Conservation (phyloP, 2,797 vertebrate genomes). For the Chaetophractus vellerosus region DNA sequence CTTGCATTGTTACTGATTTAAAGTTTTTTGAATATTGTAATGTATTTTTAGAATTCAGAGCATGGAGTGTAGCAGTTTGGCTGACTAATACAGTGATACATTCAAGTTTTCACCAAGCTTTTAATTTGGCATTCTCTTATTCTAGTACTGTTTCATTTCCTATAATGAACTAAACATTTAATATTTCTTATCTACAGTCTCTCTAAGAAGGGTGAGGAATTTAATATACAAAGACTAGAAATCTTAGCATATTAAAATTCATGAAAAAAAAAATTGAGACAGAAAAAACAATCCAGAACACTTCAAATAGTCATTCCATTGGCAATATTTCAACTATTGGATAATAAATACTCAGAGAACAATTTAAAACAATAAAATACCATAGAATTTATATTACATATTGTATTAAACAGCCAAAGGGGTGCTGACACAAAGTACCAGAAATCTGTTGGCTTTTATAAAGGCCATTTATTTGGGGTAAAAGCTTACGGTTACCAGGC, state of each 20-base stretch:
- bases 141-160: slow-evolving; percentile 26
- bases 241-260: slow-evolving; percentile 63
- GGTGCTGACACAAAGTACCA: too few species aligned
- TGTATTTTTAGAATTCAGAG: too few species aligned
- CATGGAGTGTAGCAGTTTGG: too few species aligned
- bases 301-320: neutral
- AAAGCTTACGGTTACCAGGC: too few species aligned
- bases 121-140: slow-evolving; percentile 56
- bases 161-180: slow-evolving; percentile 54
- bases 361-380: slow-evolving; percentile 22
- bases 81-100: neutral
- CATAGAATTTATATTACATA: too few species aligned
- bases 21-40: too few species aligned
- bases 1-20: too few species aligned
- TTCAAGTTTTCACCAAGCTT: slow-evolving; percentile 44
- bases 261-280: slow-evolving; percentile 14
- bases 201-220: slow-evolving; percentile 59
- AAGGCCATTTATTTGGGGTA: too few species aligned
- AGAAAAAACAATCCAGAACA: slow-evolving; percentile 3
- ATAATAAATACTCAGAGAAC: slow-evolving; percentile 52
- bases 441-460: too few species aligned
- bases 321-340: slow-evolving; percentile 29
- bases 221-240: slow-evolving; percentile 59
- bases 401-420: too few species aligned
- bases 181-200: slow-evolving; percentile 50